Evolutionary conservation across 2,797 vertebrate genomes (phyloP).

Genomic region (Oreochromis grahami): DNA sequence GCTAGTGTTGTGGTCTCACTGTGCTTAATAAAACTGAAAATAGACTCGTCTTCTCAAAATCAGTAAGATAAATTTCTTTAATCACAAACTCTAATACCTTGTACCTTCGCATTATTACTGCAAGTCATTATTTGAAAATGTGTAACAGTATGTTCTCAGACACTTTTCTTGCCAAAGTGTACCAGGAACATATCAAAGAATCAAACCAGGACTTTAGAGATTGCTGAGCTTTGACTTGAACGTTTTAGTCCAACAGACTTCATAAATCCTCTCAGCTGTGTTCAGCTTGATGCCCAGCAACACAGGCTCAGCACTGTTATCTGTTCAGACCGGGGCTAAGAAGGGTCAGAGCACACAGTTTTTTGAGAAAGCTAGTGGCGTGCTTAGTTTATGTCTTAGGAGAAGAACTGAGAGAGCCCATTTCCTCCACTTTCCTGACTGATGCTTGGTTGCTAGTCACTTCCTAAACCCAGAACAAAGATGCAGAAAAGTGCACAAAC

Average conservation of each 20-base stretch:
- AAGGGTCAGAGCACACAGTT: conserved; percentile 1
- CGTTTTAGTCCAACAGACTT: background rate
- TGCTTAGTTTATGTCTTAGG: background rate
- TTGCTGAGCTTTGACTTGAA: background rate
- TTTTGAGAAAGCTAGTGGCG: background rate
- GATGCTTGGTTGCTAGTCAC: conserved; percentile 14
- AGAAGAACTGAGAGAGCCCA: conserved; percentile 26
- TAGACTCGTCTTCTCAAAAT: background rate
- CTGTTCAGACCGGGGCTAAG: background rate
- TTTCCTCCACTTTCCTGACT: conserved; percentile 33
- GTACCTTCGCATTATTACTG: background rate
- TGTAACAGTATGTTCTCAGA: background rate
- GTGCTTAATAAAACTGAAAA: background rate
- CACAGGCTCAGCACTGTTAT: conserved; percentile 5
- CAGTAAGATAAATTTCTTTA: background rate
- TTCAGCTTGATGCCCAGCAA: background rate
- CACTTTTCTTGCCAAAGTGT: background rate
- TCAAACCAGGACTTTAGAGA: background rate
- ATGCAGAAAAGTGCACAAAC: background rate
- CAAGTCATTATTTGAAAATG: background rate
- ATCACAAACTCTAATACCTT: background rate
- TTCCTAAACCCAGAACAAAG: conserved; percentile 36
- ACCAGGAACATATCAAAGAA: background rate
- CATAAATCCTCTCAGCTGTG: background rate
- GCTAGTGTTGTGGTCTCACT: background rate